Evolutionary conservation across 2,113 vertebrate genomes (phyloP).

Genomic region (Sinosuthora webbiana): DNA sequence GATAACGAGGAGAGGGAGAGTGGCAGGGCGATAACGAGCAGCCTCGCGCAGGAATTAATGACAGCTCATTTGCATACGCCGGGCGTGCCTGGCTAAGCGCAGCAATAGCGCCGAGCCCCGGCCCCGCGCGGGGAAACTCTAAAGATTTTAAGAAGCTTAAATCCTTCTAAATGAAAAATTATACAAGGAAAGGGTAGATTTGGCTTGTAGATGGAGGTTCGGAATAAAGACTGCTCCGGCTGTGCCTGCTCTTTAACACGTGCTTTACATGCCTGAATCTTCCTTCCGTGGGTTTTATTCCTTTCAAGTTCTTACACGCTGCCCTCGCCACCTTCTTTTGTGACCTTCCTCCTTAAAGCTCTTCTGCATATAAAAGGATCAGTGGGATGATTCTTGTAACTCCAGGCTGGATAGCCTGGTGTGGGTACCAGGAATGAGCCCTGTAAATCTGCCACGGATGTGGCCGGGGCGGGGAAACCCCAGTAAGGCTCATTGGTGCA

Average conservation of each 20-base stretch:
- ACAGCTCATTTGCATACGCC: conserved; percentile 48
- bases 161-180: conserved; percentile 71
- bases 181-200: conserved; percentile 62
- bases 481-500: background rate
- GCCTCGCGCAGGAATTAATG: conserved; percentile 46
- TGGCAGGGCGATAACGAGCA: conserved; percentile 6
- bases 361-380: conserved; percentile 53
- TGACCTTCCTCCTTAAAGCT: conserved; percentile 40
- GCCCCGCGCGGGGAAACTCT: background rate
- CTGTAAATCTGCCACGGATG: background rate
- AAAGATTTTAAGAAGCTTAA: conserved; percentile 70
- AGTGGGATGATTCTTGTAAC: conserved; percentile 21
- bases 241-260: conserved; percentile 51
- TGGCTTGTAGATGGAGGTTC: conserved; percentile 63
- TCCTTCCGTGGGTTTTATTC: conserved; percentile 55
- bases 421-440: background rate
- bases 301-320: conserved; percentile 30
- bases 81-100: background rate
- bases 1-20: background rate
- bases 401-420: background rate
- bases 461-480: background rate
- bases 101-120: background rate
- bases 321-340: conserved; percentile 29
- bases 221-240: conserved; percentile 43
- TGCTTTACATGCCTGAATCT: conserved; percentile 55